A percentile compares a stretch with the other conserved stretches of the same genome.
Conservation (phyloP, 1,140 invertebrate species). For the Platyura marginata region DNA sequence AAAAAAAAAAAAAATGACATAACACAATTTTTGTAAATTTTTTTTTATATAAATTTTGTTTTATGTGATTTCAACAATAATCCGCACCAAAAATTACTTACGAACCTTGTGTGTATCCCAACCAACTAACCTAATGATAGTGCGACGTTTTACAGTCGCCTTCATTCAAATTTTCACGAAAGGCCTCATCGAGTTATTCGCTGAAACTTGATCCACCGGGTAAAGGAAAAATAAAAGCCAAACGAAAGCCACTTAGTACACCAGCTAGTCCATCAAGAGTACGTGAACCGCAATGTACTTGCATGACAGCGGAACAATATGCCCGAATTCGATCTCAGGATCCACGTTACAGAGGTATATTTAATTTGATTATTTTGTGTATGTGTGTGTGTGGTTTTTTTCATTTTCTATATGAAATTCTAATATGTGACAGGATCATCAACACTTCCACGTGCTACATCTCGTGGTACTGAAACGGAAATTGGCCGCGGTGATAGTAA, state of each 20-base stretch:
- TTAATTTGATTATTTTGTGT: background rate
- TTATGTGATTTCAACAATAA: too few species aligned
- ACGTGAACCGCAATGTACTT: conserved; percentile 79
- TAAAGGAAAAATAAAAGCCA: conserved; percentile 66
- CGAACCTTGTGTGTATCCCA: conserved; percentile 22
- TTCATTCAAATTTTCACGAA: conserved; percentile 91
- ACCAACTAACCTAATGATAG: conserved; percentile 30
- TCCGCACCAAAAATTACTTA: conserved; percentile 21
- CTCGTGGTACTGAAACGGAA: conserved; percentile 47
- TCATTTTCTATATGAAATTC: background rate
- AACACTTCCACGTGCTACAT: conserved; percentile 60
- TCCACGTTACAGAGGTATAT: conserved; percentile 48
- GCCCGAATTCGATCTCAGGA: conserved; percentile 65
- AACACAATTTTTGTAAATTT: too few species aligned
- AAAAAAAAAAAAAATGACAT: too few species aligned
- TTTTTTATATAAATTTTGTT: too few species aligned
- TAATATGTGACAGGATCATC: conserved; percentile 43
- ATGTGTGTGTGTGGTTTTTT: background rate
- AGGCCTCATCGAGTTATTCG: conserved; percentile 90
- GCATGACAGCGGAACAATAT: conserved; percentile 87
- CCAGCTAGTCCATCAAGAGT: conserved; percentile 75
- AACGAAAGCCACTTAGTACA: conserved; percentile 78
- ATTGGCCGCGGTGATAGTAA: conserved; percentile 38
- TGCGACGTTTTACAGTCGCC: conserved; percentile 72
- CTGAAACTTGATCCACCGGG: conserved; percentile 77